Conservation (phyloP, 2,797 vertebrate species). For the Echeneis naucrates region DNA sequence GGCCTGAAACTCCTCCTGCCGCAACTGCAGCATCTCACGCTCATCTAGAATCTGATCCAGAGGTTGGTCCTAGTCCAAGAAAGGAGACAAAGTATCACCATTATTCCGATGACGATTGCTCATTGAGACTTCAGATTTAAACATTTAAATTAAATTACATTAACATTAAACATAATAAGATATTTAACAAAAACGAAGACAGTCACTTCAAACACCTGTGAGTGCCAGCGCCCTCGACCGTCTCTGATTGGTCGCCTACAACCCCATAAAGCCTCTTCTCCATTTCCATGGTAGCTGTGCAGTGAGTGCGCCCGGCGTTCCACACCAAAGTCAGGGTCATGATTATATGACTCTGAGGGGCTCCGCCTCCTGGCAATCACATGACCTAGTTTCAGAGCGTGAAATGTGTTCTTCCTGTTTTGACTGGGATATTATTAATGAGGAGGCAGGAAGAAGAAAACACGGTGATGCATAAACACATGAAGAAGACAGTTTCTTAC, state of each 20-base stretch:
- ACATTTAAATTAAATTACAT: too few species aligned
- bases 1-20: constrained; percentile 92
- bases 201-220: constrained; percentile 56
- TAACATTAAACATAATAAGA: too few species aligned
- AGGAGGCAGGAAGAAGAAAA: not conserved
- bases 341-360: constrained; percentile 87
- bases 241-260: constrained; percentile 76
- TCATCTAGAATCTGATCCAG: constrained; percentile 88
- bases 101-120: not conserved
- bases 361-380: constrained; percentile 86
- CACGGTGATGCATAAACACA: not conserved
- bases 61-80: constrained; percentile 84
- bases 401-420: too few species aligned
- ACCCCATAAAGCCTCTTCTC: constrained; percentile 70
- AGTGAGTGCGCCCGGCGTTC: constrained; percentile 84
- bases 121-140: too few species aligned
- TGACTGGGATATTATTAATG: not conserved
- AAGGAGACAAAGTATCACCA: not conserved
- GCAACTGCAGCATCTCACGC: constrained; percentile 85
- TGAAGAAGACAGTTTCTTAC: constrained; percentile 2
- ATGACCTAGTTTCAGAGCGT: not conserved
- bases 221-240: constrained; percentile 85
- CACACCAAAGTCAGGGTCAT: constrained; percentile 88
- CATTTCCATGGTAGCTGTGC: constrained; percentile 64
- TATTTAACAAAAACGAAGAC: too few species aligned